Conservation (phyloP, 23 tunicate species). For the Clavelina lepadiformis region DNA sequence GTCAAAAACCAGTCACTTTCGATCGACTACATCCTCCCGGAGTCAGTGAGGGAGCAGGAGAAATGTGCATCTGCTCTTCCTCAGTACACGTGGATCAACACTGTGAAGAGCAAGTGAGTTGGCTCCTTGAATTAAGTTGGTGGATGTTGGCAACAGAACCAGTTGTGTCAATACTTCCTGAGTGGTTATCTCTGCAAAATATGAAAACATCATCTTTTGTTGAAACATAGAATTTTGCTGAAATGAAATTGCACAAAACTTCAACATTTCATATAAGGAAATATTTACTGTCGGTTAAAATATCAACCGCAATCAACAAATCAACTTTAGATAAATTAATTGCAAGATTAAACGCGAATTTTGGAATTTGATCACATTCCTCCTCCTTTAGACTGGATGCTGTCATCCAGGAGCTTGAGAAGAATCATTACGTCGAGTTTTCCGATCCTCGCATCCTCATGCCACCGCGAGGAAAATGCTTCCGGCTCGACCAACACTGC, state of each 20-base stretch:
- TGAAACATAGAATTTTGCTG: no score
- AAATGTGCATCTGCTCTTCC: conserved; percentile 75
- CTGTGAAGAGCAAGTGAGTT: conserved; percentile 64
- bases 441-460: conserved; percentile 22
- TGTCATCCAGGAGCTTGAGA: conserved; percentile 31
- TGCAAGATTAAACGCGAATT: no score
- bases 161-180: neutral
- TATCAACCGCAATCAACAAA: no score
- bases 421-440: conserved; percentile 27
- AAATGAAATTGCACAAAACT: no score
- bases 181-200: neutral
- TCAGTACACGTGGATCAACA: conserved; percentile 90
- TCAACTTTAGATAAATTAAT: no score
- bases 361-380: no score
- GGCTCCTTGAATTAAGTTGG: no score
- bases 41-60: conserved; percentile 66
- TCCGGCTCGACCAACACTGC: conserved; percentile 58
- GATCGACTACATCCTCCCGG: conserved; percentile 83
- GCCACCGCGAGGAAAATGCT: conserved; percentile 76
- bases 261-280: no score
- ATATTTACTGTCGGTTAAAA: no score
- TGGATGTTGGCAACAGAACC: no score
- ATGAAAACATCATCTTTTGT: neutral
- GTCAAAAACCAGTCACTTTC: conserved; percentile 87
- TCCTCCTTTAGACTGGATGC: conserved; percentile 44